phyloP scores from a whole-genome alignment of 2,888 invertebrate species.

The Craniophora ligustri region DNA sequence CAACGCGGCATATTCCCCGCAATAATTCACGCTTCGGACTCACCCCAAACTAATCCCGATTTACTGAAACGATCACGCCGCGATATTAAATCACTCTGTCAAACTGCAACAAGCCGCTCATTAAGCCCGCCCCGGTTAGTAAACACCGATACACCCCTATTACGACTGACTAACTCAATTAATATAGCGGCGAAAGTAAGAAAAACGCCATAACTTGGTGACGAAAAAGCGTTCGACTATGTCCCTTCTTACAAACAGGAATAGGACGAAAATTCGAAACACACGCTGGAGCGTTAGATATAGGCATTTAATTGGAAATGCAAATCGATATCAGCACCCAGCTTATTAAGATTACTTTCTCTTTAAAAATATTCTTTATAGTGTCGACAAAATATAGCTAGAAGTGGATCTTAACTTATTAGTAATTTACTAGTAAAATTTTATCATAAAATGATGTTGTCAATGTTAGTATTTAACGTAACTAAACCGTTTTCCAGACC shows the following conservation, averaged over 20 bases:
- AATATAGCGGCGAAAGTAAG: slow-evolving; percentile 54
- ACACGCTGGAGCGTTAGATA: slow-evolving; percentile 15
- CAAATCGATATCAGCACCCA: slow-evolving; percentile 62
- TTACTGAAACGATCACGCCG: slow-evolving; percentile 81
- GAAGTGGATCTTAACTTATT: slow-evolving; percentile 69
- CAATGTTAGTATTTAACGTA: slow-evolving; percentile 55
- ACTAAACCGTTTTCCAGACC: slow-evolving; percentile 49
- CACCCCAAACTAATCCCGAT: slow-evolving; percentile 81
- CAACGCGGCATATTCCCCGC: slow-evolving; percentile 69
- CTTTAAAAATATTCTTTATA: slow-evolving; percentile 69
- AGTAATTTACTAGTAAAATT: slow-evolving; percentile 71
- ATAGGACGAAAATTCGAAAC: slow-evolving; percentile 39
- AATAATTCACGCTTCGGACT: slow-evolving; percentile 79
- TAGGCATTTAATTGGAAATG: slow-evolving; percentile 62
- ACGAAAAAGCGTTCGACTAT: slow-evolving; percentile 26
- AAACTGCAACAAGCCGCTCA: slow-evolving; percentile 84
- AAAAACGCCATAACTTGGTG: slow-evolving; percentile 40
- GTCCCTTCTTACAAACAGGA: slow-evolving; percentile 35
- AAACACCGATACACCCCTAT: slow-evolving; percentile 75
- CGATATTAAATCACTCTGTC: slow-evolving; percentile 86
- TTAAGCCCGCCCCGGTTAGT: slow-evolving; percentile 76
- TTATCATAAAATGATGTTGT: slow-evolving; percentile 74
- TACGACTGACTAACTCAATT: slow-evolving; percentile 72
- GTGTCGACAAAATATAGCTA: slow-evolving; percentile 61
- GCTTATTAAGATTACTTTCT: slow-evolving; percentile 66